A percentile compares a stretch with the other conserved stretches of the same genome.
Conservation (phyloP, 2,797 vertebrate species). For the Enteromius trimaculatus region DNA sequence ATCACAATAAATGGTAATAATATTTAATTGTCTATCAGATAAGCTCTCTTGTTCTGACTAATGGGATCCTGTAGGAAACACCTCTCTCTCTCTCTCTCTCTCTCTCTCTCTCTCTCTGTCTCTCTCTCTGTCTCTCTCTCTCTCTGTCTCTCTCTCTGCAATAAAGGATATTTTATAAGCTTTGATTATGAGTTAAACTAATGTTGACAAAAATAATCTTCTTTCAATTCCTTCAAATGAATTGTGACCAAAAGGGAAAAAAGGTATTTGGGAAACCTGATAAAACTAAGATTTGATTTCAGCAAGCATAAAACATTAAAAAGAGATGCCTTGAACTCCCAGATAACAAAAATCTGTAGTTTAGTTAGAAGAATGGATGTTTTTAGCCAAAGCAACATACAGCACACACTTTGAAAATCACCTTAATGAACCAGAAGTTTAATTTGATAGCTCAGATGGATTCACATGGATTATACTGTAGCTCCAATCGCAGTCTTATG, state of each 20-base stretch:
- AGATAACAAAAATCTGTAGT: not conserved
- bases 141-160: not conserved
- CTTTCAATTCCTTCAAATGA: constrained; percentile 18
- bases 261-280: constrained; percentile 1
- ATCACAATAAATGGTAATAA: not conserved
- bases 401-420: not conserved
- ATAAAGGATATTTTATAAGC: not conserved
- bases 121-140: not conserved
- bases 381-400: not conserved
- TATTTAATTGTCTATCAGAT: not conserved
- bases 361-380: constrained; percentile 4
- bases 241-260: not conserved
- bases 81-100: not conserved
- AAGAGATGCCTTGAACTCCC: not conserved
- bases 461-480: not conserved
- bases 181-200: constrained; percentile 5
- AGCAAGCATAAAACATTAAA: not conserved
- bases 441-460: not conserved
- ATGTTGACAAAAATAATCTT: not conserved
- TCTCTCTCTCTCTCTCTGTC: not conserved
- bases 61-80: not conserved
- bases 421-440: not conserved
- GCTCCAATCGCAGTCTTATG: not conserved
- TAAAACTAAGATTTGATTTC: not conserved
- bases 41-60: not conserved